These are phyloP conservation scores for Acanthornis magna DNA, from an alignment of 2,797 vertebrate species.

Conservation along the genomic window DNA sequence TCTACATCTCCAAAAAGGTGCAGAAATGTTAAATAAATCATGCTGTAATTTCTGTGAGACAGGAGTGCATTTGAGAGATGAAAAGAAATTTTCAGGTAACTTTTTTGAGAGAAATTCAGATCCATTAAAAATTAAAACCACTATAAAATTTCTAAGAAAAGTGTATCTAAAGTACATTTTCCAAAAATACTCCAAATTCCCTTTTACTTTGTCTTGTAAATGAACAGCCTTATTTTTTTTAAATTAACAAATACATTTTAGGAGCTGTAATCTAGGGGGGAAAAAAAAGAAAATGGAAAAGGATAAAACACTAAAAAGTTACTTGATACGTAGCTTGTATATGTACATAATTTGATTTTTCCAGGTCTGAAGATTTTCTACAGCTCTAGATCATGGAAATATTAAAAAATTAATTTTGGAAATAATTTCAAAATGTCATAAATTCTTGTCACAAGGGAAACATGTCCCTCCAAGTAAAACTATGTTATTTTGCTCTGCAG, in stretches of 20 bases:
- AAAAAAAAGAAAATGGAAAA: fast-evolving
- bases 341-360: background rate
- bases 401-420: background rate
- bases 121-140: background rate
- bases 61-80: background rate
- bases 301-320: fast-evolving
- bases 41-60: background rate
- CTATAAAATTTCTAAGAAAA: background rate
- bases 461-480: background rate
- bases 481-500: background rate
- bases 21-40: background rate
- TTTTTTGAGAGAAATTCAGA: background rate
- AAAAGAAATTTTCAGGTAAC: background rate
- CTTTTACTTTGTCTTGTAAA: background rate
- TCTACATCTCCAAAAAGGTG: background rate
- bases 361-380: background rate
- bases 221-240: background rate
- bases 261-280: background rate
- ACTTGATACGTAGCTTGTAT: background rate
- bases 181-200: background rate
- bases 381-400: background rate
- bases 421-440: background rate
- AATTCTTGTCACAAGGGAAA: background rate
- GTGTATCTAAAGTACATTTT: background rate
- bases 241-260: background rate